Base-by-base conservation (phyloP, 1,140 invertebrate species). In the Procambarus virginalis region DNA sequence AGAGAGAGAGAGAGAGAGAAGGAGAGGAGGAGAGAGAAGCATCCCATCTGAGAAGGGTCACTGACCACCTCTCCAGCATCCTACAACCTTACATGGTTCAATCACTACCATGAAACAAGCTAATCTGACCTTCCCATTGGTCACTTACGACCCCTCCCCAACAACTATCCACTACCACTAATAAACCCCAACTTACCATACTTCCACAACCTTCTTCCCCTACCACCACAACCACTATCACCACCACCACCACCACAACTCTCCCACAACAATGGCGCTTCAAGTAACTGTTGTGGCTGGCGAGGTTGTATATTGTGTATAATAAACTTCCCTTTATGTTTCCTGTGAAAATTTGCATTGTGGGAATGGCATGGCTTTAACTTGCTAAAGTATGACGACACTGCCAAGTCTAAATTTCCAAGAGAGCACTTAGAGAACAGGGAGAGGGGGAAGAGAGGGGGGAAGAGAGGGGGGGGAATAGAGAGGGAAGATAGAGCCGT, bases 311-410 rank as follows among this genome's bases (percentile, higher is more conserved):
- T 80, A 87, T 80, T 80, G 85, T 51, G 51, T 34, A 80, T 81
- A 81, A 87, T 87, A 87, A 87, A 87, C 86, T 87, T 87, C n/a
- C 58, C 86, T 79, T 87, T 87, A 87, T 87, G 86, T 87, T 87
- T 77, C 77, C 86, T 68, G 86, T 78, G 86, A 80, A 87, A 87
- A 87, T 87, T 87, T 87, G 86, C 86, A 87, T 87, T 87, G 86
- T 64, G 86, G 86, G 86, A 87, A 87, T 81, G 86, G 86, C 49
- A 70, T 46, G 78, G 78, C 86, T 87, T 86, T 87, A 87, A 87
- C 86, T 87, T 70, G 86, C 86, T 87, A 81, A 87, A 49, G 86
- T 49, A 87, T 87, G 86, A 48, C 78, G 86, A 87, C 78, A 87
- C 75, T 64, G 78, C 22, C 22, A 68, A 80, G 86, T 22, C 79